Percentiles rank a stretch among this genome's conserved stretches.
Evolutionary conservation across 2,797 vertebrate species (phyloP).

Genomic region (Catostomus latipinnis): DNA sequence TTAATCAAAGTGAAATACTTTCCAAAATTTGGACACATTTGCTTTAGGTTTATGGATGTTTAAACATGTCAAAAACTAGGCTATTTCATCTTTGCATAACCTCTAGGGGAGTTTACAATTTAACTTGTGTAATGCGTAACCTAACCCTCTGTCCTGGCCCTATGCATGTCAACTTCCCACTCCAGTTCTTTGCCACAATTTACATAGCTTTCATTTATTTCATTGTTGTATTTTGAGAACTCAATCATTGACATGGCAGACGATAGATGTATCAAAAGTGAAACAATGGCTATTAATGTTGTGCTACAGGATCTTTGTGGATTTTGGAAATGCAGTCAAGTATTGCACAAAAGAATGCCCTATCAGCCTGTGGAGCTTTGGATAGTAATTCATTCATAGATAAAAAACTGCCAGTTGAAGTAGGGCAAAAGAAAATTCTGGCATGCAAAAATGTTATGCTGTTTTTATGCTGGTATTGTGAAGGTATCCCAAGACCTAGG

Average conservation of each 20-base stretch:
- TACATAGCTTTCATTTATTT: slow-evolving; percentile 1
- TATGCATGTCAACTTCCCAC: neutral
- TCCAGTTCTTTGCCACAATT: neutral
- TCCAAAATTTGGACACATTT: neutral
- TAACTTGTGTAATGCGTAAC: slow-evolving; percentile 9
- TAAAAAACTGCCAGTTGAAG: slow-evolving; percentile 31
- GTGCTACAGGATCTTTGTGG: slow-evolving; percentile 5
- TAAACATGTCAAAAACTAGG: neutral
- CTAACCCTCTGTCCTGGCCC: neutral
- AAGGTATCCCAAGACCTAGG: slow-evolving; percentile 7
- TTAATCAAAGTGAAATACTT: neutral
- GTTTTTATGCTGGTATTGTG: slow-evolving; percentile 11
- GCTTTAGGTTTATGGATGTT: neutral
- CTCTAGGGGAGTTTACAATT: neutral
- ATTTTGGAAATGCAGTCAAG: slow-evolving; percentile 28
- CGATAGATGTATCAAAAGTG: slow-evolving; percentile 2
- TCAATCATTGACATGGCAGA: slow-evolving; percentile 14
- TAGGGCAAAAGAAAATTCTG: slow-evolving; percentile 37
- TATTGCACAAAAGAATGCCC: slow-evolving; percentile 20
- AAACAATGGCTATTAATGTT: slow-evolving; percentile 2
- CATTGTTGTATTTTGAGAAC: neutral
- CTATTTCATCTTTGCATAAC: slow-evolving; percentile 32
- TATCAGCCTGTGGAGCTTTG: neutral
- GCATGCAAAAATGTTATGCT: slow-evolving; percentile 28
- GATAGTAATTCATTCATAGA: slow-evolving; percentile 39